A percentile compares a stretch with the other conserved stretches of the same genome.
Evolutionary conservation across 2,113 vertebrate genomes (phyloP).

Genomic region (Oncorhynchus mykiss): DNA sequence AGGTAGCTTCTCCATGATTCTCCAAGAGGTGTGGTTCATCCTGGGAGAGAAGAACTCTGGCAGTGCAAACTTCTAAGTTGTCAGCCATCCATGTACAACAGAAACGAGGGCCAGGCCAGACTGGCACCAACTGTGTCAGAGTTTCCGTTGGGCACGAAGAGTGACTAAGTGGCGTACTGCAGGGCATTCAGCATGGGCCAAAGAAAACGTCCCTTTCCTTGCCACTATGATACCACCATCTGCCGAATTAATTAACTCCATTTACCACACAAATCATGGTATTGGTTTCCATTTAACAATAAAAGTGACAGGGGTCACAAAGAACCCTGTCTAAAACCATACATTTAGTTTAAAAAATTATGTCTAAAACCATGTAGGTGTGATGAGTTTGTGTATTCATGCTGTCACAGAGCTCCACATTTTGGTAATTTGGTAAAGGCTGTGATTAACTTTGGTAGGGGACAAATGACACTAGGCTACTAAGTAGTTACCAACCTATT

Average conservation of each 20-base stretch:
- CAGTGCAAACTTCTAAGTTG: neutral
- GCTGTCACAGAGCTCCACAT: no score
- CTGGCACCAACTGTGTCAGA: constrained; percentile 36
- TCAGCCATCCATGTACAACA: constrained; percentile 4
- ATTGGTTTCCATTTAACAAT: constrained; percentile 14
- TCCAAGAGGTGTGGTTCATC: neutral
- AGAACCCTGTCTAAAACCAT: neutral
- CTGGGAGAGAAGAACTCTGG: neutral
- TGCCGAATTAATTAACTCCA: neutral
- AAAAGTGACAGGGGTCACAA: neutral
- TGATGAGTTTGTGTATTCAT: no score
- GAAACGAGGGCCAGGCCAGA: constrained; percentile 16
- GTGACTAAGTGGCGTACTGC: neutral
- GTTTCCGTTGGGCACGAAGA: constrained; percentile 35
- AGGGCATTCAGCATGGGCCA: constrained; percentile 34
- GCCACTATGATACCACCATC: constrained; percentile 2
- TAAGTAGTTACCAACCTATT: no score
- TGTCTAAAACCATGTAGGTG: no score
- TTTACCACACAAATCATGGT: constrained; percentile 20
- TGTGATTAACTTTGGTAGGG: no score
- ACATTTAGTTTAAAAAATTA: no score
- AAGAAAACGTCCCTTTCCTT: constrained; percentile 24
- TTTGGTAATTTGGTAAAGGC: neutral
- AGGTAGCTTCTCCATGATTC: neutral
- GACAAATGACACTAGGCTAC: no score